Conservation (phyloP, 2,888 invertebrate species). For the Eilema caniola region DNA sequence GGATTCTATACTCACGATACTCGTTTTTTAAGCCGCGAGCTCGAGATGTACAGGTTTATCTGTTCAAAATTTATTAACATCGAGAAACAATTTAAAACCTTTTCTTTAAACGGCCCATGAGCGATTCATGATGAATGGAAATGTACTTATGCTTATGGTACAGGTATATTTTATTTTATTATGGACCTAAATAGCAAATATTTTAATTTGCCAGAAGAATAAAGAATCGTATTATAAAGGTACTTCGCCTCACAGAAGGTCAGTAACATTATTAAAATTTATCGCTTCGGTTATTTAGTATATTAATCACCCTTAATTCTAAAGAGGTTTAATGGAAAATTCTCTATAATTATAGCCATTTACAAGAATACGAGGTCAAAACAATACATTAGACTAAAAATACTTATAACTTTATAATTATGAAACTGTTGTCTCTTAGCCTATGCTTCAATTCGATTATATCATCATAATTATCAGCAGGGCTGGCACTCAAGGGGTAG, state of each 20-base stretch:
- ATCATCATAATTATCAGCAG: background rate
- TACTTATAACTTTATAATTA: slow-evolving; percentile 34
- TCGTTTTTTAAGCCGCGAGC: slow-evolving; percentile 85
- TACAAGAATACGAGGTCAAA: slow-evolving; percentile 32
- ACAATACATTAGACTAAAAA: slow-evolving; percentile 37
- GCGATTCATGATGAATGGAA: slow-evolving; percentile 81
- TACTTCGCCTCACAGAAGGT: slow-evolving; percentile 25
- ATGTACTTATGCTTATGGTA: slow-evolving; percentile 67
- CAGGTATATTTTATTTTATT: no score
- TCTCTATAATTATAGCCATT: slow-evolving; percentile 45
- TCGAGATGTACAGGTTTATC: slow-evolving; percentile 87
- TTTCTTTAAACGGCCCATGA: slow-evolving; percentile 80
- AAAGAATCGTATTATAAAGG: slow-evolving; percentile 21
- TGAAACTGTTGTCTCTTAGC: slow-evolving; percentile 18
- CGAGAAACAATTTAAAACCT: slow-evolving; percentile 86
- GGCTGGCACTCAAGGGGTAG: background rate
- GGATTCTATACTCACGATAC: slow-evolving; percentile 85
- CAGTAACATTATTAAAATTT: slow-evolving; percentile 35
- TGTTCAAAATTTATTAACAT: slow-evolving; percentile 87
- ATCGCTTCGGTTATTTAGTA: slow-evolving; percentile 31
- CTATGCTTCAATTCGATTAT: background rate
- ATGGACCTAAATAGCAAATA: background rate
- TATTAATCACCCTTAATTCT: slow-evolving; percentile 40
- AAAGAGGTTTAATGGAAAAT: slow-evolving; percentile 32
- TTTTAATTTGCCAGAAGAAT: slow-evolving; percentile 11